phyloP scores from a whole-genome alignment of 2,113 vertebrate genomes.

The Anarhynchus alexandrinus region DNA sequence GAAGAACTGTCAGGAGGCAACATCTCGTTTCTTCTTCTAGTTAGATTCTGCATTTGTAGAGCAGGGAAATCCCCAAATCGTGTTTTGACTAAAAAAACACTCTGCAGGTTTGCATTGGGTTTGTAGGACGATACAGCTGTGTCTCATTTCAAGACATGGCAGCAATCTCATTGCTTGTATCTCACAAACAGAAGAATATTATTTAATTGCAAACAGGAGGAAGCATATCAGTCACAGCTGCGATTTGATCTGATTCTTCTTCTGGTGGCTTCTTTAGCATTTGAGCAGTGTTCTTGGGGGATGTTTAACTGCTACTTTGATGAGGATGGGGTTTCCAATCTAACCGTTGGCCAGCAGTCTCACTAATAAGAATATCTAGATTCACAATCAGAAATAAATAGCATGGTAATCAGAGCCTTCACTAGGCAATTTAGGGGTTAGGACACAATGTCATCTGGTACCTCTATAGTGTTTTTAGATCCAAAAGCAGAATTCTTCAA shows the following conservation, averaged over 20 bases:
- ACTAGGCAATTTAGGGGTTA: neutral
- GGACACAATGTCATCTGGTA: neutral
- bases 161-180: neutral
- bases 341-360: neutral
- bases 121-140: neutral
- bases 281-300: neutral
- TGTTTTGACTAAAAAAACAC: neutral
- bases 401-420: neutral
- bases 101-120: neutral
- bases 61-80: neutral
- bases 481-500: neutral
- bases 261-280: neutral
- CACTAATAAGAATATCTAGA: neutral
- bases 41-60: neutral
- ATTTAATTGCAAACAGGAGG: neutral
- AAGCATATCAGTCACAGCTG: neutral
- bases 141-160: neutral
- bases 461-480: neutral
- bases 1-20: neutral
- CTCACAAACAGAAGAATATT: neutral
- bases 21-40: neutral
- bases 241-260: neutral
- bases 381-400: neutral
- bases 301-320: neutral
- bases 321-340: neutral